Evolutionary conservation across 64 coral and sea anemone species (phyloP).

Genomic region (Actinia tenebrosa): DNA sequence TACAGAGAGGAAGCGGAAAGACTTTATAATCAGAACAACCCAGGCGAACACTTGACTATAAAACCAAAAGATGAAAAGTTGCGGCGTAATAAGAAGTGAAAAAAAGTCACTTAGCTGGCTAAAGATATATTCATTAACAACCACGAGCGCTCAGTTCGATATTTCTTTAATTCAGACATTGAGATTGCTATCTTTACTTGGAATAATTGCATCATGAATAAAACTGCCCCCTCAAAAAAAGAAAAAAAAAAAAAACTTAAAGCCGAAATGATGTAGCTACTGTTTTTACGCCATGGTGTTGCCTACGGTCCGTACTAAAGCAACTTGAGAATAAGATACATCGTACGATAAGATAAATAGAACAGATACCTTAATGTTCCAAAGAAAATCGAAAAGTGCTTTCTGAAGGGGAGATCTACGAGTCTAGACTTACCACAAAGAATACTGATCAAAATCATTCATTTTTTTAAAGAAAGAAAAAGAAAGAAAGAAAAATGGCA

Average conservation of each 20-base stretch:
- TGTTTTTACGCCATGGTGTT: neutral
- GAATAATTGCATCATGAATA: neutral
- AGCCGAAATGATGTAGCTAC: neutral
- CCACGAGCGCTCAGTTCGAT: neutral
- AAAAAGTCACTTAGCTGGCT: neutral
- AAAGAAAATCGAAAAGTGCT: neutral
- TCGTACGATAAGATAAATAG: neutral
- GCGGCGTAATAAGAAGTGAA: neutral
- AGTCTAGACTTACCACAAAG: neutral
- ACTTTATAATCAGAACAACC: conserved; percentile 19
- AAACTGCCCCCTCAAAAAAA: neutral
- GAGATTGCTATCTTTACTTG: neutral
- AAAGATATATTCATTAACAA: neutral
- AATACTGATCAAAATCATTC: neutral
- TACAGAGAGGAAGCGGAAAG: conserved; percentile 14
- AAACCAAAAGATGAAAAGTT: neutral
- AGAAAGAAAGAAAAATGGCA: too few relatives aligned
- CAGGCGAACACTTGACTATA: neutral
- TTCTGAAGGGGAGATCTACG: neutral
- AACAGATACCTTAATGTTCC: neutral
- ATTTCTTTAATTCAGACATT: neutral
- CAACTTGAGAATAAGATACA: neutral
- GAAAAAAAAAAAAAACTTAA: neutral
- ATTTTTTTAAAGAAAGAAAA: neutral
- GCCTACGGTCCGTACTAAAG: neutral